Evolutionary conservation across 1,140 invertebrate genomes (phyloP).

Genomic region (Leptinotarsa defecta): DNA sequence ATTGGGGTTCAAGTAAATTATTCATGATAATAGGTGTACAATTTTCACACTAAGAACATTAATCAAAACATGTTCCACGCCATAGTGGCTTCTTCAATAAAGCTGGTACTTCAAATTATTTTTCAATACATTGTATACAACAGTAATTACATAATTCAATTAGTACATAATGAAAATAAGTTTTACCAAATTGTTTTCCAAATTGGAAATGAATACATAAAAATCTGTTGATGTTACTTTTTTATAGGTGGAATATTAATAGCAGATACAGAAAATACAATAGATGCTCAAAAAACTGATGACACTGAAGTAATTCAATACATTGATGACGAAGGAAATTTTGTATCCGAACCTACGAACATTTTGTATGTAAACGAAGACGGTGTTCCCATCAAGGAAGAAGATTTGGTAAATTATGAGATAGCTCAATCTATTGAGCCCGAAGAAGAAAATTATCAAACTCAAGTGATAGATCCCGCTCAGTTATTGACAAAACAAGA

Average conservation of each 20-base stretch:
- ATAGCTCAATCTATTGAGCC: constrained; percentile 26
- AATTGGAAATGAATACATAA: too few relatives aligned
- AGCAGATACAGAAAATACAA: constrained; percentile 18
- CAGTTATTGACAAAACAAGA: constrained; percentile 29
- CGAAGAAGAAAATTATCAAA: constrained; percentile 4
- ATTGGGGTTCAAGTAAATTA: too few relatives aligned
- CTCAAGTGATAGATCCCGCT: constrained; percentile 31
- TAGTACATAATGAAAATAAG: too few relatives aligned
- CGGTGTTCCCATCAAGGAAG: constrained; percentile 26
- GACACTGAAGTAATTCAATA: constrained; percentile 28
- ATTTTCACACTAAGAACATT: too few relatives aligned
- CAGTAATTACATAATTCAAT: too few relatives aligned
- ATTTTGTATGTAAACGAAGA: constrained; percentile 25
- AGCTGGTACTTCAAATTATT: too few relatives aligned
- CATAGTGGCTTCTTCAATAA: too few relatives aligned
- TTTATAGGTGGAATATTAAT: constrained; percentile 31
- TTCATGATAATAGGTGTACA: too few relatives aligned
- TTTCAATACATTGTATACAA: too few relatives aligned
- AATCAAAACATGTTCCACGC: too few relatives aligned
- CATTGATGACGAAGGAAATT: constrained; percentile 27
- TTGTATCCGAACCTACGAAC: neutral
- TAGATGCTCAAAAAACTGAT: constrained; percentile 12
- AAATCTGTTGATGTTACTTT: too few relatives aligned
- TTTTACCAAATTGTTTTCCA: too few relatives aligned
- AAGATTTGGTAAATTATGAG: constrained; percentile 31